Conservation (phyloP, 2,113 vertebrate genomes). For the Aplodontia rufa region DNA sequence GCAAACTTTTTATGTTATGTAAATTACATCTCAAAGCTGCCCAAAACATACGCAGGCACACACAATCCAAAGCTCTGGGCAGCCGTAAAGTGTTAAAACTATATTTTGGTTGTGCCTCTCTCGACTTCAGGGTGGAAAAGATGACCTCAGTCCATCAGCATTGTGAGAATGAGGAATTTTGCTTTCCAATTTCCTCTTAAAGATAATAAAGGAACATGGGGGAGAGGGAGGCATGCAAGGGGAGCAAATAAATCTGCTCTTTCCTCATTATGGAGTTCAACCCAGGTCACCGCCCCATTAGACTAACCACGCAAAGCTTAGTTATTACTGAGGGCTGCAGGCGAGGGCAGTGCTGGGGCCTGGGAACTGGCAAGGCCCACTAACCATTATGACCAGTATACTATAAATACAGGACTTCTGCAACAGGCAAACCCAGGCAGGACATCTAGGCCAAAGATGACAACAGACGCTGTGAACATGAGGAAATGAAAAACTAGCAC, state of each 20-base stretch:
- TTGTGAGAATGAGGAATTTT: constrained; percentile 66
- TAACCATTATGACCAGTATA: background rate
- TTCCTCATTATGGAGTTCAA: constrained; percentile 73
- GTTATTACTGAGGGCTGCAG: fast-evolving
- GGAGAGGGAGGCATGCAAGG: constrained; percentile 10
- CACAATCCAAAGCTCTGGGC: background rate
- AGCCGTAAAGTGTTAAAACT: background rate
- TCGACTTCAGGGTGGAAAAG: constrained; percentile 53
- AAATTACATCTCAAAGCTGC: background rate
- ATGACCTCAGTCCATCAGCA: constrained; percentile 68
- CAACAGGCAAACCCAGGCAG: background rate
- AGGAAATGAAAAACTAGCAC: background rate
- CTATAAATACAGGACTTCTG: background rate
- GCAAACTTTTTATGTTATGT: background rate
- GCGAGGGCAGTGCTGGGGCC: background rate
- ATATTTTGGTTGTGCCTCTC: background rate
- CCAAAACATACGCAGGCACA: background rate
- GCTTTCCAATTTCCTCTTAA: constrained; percentile 66
- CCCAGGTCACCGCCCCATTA: constrained; percentile 40
- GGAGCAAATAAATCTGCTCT: constrained; percentile 63
- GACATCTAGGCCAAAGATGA: background rate
- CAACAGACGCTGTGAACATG: background rate
- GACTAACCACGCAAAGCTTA: constrained; percentile 33
- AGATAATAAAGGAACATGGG: constrained; percentile 50
- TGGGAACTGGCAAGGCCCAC: constrained; percentile 1